A percentile compares a stretch with the other conserved stretches of the same genome.
Conservation (phyloP, 2,888 invertebrate species). For the Acronicta aceris region DNA sequence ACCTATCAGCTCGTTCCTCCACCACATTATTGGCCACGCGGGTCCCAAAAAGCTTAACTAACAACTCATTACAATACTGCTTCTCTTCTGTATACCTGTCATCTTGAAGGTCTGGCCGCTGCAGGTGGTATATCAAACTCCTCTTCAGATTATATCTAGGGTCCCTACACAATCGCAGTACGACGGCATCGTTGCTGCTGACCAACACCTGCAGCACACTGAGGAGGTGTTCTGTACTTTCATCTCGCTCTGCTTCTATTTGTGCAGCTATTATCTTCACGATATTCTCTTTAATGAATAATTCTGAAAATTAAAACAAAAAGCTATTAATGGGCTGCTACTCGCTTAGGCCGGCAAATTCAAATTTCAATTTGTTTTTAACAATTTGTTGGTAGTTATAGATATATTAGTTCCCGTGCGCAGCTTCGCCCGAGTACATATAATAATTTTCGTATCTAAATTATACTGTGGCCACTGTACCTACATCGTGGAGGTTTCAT, state of each 20-base stretch:
- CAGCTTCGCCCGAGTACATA: no score
- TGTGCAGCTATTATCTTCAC: slow-evolving; percentile 64
- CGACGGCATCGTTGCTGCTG: slow-evolving; percentile 56
- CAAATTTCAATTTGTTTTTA: no score
- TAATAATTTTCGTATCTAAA: no score
- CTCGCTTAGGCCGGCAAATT: no score
- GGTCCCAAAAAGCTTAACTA: slow-evolving; percentile 55
- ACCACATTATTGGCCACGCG: slow-evolving; percentile 36
- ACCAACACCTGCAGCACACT: slow-evolving; percentile 67
- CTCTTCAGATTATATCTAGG: slow-evolving; percentile 63
- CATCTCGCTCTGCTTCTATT: slow-evolving; percentile 64
- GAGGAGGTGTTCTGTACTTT: slow-evolving; percentile 76
- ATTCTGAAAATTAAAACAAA: slow-evolving; percentile 66
- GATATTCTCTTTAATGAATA: slow-evolving; percentile 70
- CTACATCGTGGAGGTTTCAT: no score
- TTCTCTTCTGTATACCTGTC: slow-evolving; percentile 74
- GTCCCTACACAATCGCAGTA: slow-evolving; percentile 67
- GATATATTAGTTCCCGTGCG: no score
- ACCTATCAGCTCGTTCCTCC: slow-evolving; percentile 73
- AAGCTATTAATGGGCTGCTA: no score
- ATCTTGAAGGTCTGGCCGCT: slow-evolving; percentile 63
- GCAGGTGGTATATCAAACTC: slow-evolving; percentile 64
- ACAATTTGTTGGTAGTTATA: no score
- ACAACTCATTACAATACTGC: slow-evolving; percentile 68
- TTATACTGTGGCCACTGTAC: no score